Percentiles rank a stretch among this genome's conserved stretches.
phyloP scores from a whole-genome alignment of 2,888 invertebrate genomes.

The Zeuzera pyrina region DNA sequence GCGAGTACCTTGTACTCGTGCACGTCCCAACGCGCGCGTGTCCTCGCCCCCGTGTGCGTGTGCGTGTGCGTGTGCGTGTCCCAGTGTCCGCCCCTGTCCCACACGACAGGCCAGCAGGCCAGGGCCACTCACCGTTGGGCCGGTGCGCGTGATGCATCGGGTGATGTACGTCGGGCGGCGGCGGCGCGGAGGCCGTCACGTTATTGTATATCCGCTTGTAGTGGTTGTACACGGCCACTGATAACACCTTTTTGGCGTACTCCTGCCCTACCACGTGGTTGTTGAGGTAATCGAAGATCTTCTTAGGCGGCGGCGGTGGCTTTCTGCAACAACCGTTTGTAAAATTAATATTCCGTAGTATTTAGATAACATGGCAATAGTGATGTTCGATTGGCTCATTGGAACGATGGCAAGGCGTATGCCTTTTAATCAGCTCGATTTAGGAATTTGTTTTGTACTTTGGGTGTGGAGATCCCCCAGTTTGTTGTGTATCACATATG shows the following conservation, averaged over 20 bases:
- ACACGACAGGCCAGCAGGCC: constrained; percentile 76
- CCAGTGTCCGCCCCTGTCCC: constrained; percentile 61
- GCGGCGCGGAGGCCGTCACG: constrained; percentile 61
- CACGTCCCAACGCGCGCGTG: constrained; percentile 86
- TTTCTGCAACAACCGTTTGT: constrained; percentile 70
- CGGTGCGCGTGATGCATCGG: constrained; percentile 82
- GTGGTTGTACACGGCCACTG: constrained; percentile 99
- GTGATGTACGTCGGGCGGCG: constrained; percentile 72
- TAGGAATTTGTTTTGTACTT: too few relatives aligned
- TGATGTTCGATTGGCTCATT: too few relatives aligned
- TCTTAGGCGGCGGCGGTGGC: constrained; percentile 96
- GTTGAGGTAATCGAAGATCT: constrained; percentile 97
- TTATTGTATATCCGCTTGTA: constrained; percentile 98
- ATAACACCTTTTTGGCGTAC: constrained; percentile 96
- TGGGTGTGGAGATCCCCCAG: too few relatives aligned
- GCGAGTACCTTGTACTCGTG: constrained; percentile 90
- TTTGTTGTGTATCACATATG: too few relatives aligned
- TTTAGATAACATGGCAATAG: too few relatives aligned
- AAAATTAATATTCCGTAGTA: neutral
- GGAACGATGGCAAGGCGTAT: too few relatives aligned
- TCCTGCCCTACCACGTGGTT: constrained; percentile 98
- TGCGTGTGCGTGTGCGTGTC: constrained; percentile 32
- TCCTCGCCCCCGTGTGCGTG: constrained; percentile 54
- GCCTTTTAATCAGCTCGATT: too few relatives aligned
- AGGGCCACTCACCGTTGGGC: constrained; percentile 88